A percentile compares a stretch with the other conserved stretches of the same genome.
Evolutionary conservation across 2,113 vertebrate genomes (phyloP).

Genomic region (Microtus montanus): DNA sequence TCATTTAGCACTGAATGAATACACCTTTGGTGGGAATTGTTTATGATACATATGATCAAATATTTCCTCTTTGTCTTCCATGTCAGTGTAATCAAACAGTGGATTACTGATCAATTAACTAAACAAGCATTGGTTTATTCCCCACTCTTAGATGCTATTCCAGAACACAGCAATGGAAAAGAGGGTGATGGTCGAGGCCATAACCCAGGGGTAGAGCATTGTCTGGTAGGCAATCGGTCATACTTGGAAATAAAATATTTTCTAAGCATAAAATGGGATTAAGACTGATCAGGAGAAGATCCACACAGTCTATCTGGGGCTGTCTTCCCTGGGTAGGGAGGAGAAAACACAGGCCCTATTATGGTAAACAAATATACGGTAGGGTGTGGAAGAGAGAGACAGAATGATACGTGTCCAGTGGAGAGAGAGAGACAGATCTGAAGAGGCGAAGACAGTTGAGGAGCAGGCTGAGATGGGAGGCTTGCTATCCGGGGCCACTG

Average conservation of each 20-base stretch:
- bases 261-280: not conserved
- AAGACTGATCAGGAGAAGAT: not conserved
- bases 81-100: not conserved
- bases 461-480: not conserved
- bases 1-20: not conserved
- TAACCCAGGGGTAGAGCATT: not conserved
- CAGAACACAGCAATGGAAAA: not conserved
- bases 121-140: not conserved
- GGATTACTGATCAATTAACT: not conserved
- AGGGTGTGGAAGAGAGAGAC: not conserved
- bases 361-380: not conserved
- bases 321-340: not conserved
- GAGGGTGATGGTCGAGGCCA: not conserved
- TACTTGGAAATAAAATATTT: not conserved
- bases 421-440: not conserved
- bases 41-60: not conserved
- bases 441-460: not conserved
- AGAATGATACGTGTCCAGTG: not conserved
- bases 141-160: not conserved
- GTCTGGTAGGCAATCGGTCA: not conserved
- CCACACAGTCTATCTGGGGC: not conserved
- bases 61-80: not conserved
- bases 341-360: not conserved
- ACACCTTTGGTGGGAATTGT: not conserved
- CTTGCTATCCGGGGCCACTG: not conserved